Evolutionary conservation across 1,140 invertebrate species (phyloP), one percentile per base, ranked within the genome.

Genomic region (Zaprionus ornatus): DNA sequence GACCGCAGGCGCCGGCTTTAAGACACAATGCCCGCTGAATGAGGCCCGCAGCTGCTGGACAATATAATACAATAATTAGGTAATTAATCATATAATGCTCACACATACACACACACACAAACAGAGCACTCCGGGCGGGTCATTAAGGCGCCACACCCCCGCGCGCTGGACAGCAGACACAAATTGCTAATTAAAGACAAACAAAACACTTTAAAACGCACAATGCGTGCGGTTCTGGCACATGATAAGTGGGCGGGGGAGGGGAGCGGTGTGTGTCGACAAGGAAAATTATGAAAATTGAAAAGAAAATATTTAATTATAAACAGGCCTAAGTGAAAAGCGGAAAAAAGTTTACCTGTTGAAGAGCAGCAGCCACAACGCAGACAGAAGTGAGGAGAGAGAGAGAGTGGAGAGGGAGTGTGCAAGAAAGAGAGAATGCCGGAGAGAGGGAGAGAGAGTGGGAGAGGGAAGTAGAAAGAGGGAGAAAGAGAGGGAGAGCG

Each of bases 261-360:
- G 13, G 0, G n/a, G 2, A 13, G 7, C 21, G n/a, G 2, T 23
- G 23, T 13, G 23, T 13, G 23, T 9, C 4, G 21, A 29, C 52
- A 29, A 25, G 27, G n/a, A 62, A 69, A 64, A 37, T 69, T 74
- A 71, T 81, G 52, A 59, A 69, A 77, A 80, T 77, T 80, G 66
- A 72, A 87, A 84, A 71, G 67, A 81, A 90, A 90, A 90, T 90
- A 87, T 83, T 84, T 90, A 80, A 90, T 74, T 84, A 87, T 72
- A 74, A 84, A 65, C 40, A 59, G 69, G 7, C 19, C 50, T 52
- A 59, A 77, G 64, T 59, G 27, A 52, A 54, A 76, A 71, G 40
- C 54, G 54, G 27, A 66, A 66, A 80, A 84, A 69, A 75, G 54
- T 74, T 88, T 70, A 83, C 72, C 83, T 87, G 76, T 86, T 79